Conservation (phyloP, 2,888 invertebrate species). For the Xestia ashworthii region DNA sequence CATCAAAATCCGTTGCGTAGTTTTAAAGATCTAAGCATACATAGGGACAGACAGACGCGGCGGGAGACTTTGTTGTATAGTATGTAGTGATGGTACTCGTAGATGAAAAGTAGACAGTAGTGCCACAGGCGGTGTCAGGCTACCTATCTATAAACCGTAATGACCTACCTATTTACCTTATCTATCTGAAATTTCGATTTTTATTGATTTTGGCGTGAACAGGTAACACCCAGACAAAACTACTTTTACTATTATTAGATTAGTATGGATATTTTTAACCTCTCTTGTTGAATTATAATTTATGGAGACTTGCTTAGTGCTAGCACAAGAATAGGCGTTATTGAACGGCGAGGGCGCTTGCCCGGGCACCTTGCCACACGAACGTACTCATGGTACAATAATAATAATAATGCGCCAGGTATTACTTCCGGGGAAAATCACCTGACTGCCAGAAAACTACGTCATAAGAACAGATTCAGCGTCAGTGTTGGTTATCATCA, state of each 20-base stretch:
- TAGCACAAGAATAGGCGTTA: slow-evolving; percentile 67
- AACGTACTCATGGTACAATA: slow-evolving; percentile 63
- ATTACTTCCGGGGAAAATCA: slow-evolving; percentile 10
- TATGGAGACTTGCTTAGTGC: slow-evolving; percentile 53
- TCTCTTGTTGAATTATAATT: slow-evolving; percentile 52
- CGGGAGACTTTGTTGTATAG: too few relatives aligned
- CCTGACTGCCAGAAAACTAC: not conserved
- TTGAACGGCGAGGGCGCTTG: slow-evolving; percentile 71
- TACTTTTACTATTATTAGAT: not conserved
- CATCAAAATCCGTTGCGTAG: too few relatives aligned
- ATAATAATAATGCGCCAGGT: slow-evolving; percentile 49
- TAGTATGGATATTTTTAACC: slow-evolving; percentile 24
- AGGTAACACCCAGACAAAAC: not conserved
- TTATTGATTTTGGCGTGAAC: not conserved
- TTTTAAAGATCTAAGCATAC: too few relatives aligned
- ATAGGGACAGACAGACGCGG: too few relatives aligned
- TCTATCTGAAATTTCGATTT: not conserved
- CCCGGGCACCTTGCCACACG: slow-evolving; percentile 86
- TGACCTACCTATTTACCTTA: not conserved
- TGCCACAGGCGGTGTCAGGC: too few relatives aligned
- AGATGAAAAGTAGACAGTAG: too few relatives aligned
- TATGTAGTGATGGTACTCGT: too few relatives aligned
- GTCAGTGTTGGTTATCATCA: not conserved
- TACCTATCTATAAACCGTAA: not conserved
- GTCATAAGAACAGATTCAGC: slow-evolving; percentile 1